Conservation (phyloP, 2,113 vertebrate genomes). For the Coryphaenoides rupestris region DNA sequence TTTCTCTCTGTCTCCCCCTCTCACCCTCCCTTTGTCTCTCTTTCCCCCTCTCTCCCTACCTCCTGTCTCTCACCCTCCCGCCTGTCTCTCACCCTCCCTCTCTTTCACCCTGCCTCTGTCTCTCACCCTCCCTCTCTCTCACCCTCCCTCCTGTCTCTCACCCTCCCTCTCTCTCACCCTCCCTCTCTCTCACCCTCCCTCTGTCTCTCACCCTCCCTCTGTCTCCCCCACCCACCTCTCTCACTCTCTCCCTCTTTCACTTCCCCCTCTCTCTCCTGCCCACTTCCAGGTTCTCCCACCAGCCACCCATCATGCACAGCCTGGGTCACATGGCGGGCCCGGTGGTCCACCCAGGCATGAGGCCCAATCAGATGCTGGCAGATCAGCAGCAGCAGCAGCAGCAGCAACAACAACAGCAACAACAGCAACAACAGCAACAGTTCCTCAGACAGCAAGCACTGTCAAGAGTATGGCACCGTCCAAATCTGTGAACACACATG, state of each 20-base stretch:
- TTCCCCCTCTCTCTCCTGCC: background rate
- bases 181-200: no score
- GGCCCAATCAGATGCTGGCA: constrained; percentile 85
- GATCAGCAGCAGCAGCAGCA: constrained; percentile 78
- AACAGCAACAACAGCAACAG: constrained; percentile 77
- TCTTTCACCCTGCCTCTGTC: no score
- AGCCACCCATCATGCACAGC: constrained; percentile 84
- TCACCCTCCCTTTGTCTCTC: no score
- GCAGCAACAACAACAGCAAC: no score
- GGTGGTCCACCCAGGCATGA: constrained; percentile 82
- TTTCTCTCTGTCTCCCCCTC: background rate
- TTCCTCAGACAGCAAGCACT: constrained; percentile 77
- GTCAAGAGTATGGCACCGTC: constrained; percentile 65
- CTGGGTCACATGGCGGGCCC: constrained; percentile 83
- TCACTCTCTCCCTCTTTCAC: background rate
- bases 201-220: background rate
- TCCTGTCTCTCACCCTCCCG: no score
- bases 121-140: no score
- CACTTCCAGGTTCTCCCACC: constrained; percentile 78
- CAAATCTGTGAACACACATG: no score
- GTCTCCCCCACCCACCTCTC: background rate
- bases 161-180: no score
- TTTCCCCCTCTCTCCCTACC: no score
- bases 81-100: no score
- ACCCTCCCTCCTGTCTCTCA: no score